These are phyloP conservation scores for Sesia bembeciformis DNA, from an alignment of 2,888 invertebrate genomes.

Conservation along the genomic window DNA sequence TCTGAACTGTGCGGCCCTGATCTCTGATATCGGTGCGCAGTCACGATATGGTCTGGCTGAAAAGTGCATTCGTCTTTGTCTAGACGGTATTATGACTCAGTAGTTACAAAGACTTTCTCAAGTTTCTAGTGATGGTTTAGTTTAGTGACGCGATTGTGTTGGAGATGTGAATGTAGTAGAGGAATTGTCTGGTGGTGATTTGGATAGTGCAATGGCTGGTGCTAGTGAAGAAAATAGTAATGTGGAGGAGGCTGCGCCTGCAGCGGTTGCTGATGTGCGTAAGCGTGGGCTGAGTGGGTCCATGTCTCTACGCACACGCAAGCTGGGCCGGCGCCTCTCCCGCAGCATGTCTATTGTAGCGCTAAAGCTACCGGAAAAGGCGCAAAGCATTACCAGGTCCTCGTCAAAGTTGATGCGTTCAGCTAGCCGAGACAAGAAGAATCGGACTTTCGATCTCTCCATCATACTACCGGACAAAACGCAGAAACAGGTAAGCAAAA, in stretches of 20 bases:
- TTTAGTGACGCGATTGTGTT: conserved; percentile 39
- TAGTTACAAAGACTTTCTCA: conserved; percentile 41
- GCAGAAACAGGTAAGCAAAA: conserved; percentile 73
- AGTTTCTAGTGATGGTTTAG: conserved; percentile 31
- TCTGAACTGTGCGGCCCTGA: conserved; percentile 32
- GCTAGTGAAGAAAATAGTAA: conserved; percentile 48
- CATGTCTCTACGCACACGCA: conserved; percentile 65
- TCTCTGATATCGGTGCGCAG: conserved; percentile 39
- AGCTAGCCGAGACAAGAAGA: conserved; percentile 73
- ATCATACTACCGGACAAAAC: conserved; percentile 79
- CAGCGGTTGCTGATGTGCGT: conserved; percentile 27
- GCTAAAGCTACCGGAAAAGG: conserved; percentile 72
- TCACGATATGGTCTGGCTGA: conserved; percentile 54
- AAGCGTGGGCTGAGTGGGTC: conserved; percentile 63
- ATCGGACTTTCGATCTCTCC: conserved; percentile 74
- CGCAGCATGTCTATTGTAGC: conserved; percentile 74
- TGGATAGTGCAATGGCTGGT: conserved; percentile 61
- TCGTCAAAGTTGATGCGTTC: conserved; percentile 74
- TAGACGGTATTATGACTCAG: conserved; percentile 42
- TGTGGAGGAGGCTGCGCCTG: conserved; percentile 33
- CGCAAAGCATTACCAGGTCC: conserved; percentile 74
- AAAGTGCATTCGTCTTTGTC: conserved; percentile 38
- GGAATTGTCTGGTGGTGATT: conserved; percentile 29
- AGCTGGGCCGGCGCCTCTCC: conserved; percentile 67
- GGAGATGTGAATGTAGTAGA: conserved; percentile 58